Evolutionary conservation across 2,888 invertebrate genomes (phyloP).

Genomic region (Cataglyphis albicans): DNA sequence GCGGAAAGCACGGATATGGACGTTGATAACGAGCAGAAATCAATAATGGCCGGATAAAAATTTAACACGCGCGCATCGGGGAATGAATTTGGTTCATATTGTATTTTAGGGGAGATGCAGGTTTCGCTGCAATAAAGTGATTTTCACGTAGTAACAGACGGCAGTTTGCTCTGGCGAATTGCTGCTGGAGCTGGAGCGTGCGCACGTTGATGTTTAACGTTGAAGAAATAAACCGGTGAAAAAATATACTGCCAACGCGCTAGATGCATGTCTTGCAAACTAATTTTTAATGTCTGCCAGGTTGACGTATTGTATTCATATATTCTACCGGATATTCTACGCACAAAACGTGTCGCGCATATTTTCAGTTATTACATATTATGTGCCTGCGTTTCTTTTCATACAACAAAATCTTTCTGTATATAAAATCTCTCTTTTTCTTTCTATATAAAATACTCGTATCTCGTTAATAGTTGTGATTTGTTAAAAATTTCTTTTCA

Average conservation of each 20-base stretch:
- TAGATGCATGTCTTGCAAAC: constrained; percentile 30
- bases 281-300: constrained; percentile 39
- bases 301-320: not conserved
- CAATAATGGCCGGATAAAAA: constrained; percentile 35
- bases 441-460: not conserved
- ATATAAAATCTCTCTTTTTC: not conserved
- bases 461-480: not conserved
- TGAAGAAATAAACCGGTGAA: constrained; percentile 37
- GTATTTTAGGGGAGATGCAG: constrained; percentile 21
- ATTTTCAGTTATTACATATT: constrained; percentile 6
- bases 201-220: constrained; percentile 35
- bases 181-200: constrained; percentile 30
- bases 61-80: not conserved
- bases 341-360: not conserved
- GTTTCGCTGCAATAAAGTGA: constrained; percentile 47
- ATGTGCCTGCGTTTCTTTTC: not conserved
- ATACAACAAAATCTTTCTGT: not conserved
- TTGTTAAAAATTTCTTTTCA: not conserved
- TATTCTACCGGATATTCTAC: not conserved
- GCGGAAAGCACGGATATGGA: not conserved
- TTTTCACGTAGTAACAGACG: constrained; percentile 33
- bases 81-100: constrained; percentile 20
- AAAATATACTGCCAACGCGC: constrained; percentile 22
- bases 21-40: constrained; percentile 22
- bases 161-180: constrained; percentile 24